Evolutionary conservation across 2,113 vertebrate species (phyloP).

Genomic region (Ciconia maguari): DNA sequence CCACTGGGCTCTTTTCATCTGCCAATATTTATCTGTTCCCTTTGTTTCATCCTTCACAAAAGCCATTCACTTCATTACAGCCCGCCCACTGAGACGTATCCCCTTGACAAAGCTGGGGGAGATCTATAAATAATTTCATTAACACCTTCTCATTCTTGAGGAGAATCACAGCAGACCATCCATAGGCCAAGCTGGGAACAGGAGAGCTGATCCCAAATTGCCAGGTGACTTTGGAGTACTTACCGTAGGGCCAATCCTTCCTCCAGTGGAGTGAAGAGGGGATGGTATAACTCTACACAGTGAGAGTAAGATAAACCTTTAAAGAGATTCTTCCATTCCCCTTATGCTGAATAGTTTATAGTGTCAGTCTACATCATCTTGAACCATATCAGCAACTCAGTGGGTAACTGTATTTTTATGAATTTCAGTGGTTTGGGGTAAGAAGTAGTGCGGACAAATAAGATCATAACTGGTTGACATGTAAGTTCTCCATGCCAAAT

Average conservation of each 20-base stretch:
- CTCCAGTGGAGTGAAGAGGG: background rate
- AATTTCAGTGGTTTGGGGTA: background rate
- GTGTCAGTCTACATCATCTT: background rate
- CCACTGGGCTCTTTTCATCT: background rate
- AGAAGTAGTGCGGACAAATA: background rate
- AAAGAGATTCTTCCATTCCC: background rate
- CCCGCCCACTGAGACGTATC: background rate
- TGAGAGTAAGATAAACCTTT: background rate
- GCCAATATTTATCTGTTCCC: background rate
- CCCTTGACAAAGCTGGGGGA: background rate
- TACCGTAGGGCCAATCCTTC: accelerated
- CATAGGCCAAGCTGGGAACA: background rate
- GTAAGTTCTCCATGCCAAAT: background rate
- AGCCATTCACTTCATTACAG: background rate
- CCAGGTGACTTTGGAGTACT: background rate
- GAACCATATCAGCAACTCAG: background rate
- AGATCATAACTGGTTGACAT: background rate
- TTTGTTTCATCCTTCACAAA: background rate
- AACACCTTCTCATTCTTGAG: background rate
- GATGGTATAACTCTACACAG: background rate
- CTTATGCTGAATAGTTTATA: background rate
- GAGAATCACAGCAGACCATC: background rate
- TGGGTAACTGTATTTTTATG: background rate
- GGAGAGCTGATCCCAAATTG: background rate
- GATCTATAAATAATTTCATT: background rate